These are phyloP conservation scores for Aspidiotus rigidus DNA, from an alignment of 2,888 invertebrate genomes.

Conservation along the genomic window DNA sequence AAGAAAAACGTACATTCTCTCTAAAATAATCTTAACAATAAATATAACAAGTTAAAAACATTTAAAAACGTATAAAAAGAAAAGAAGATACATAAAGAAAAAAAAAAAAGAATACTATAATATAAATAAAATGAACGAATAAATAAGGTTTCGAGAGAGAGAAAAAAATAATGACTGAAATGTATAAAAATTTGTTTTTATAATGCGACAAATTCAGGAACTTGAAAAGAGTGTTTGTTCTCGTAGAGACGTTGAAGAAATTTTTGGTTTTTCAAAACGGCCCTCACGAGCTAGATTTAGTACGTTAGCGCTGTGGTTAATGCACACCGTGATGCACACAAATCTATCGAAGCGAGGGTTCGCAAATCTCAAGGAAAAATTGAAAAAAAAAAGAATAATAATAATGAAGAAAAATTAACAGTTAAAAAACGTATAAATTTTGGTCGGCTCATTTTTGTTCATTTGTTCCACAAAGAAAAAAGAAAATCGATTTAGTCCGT, in stretches of 20 bases:
- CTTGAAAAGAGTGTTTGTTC: slow-evolving; percentile 26
- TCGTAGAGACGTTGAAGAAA: slow-evolving; percentile 30
- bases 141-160: slow-evolving; percentile 17
- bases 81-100: slow-evolving; percentile 22
- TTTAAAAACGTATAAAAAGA: slow-evolving; percentile 18
- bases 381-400: no score
- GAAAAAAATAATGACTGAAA: slow-evolving; percentile 18
- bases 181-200: slow-evolving; percentile 26
- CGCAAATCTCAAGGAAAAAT: no score
- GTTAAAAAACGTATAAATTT: no score
- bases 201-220: slow-evolving; percentile 32
- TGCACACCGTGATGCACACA: slow-evolving; percentile 29
- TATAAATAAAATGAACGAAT: slow-evolving; percentile 16
- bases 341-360: slow-evolving; percentile 29
- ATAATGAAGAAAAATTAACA: no score
- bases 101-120: slow-evolving; percentile 21
- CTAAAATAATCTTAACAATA: not conserved
- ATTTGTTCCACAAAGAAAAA: no score
- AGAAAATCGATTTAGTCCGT: no score
- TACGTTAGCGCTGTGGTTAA: slow-evolving; percentile 14
- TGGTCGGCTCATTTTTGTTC: no score
- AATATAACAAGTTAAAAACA: slow-evolving; percentile 7
- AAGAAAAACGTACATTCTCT: not conserved
- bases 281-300: slow-evolving; percentile 26
- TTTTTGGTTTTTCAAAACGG: slow-evolving; percentile 11